Conservation (phyloP, 2,888 invertebrate species). For the Tuta absoluta region DNA sequence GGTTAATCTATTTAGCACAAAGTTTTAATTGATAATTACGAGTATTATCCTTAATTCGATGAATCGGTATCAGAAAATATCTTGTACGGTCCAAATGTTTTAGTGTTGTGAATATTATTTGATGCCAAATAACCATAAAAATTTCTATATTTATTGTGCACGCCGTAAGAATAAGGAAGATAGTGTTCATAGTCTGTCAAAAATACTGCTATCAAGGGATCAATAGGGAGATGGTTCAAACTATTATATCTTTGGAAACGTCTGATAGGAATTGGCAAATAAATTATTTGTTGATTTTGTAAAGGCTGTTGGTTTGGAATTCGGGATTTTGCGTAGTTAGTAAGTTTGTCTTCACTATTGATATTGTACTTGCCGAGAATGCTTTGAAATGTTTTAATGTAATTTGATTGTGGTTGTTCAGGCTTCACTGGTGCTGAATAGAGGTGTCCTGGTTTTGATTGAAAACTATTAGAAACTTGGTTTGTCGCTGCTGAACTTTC, state of each 20-base stretch:
- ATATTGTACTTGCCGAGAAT: slow-evolving; percentile 66
- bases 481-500: slow-evolving; percentile 40
- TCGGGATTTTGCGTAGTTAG: slow-evolving; percentile 61
- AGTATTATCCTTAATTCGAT: slow-evolving; percentile 32
- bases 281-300: slow-evolving; percentile 32
- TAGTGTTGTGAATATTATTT: slow-evolving; percentile 84
- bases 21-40: not conserved
- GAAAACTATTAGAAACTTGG: slow-evolving; percentile 28
- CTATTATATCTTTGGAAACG: slow-evolving; percentile 70
- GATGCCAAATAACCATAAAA: slow-evolving; percentile 83
- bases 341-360: slow-evolving; percentile 49
- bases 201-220: slow-evolving; percentile 82
- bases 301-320: slow-evolving; percentile 38
- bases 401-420: slow-evolving; percentile 33
- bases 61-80: slow-evolving; percentile 70
- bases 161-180: slow-evolving; percentile 64
- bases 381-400: slow-evolving; percentile 42
- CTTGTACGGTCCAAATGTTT: slow-evolving; percentile 84
- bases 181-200: slow-evolving; percentile 85
- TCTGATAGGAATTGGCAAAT: slow-evolving; percentile 40
- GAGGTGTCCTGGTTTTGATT: slow-evolving; percentile 26
- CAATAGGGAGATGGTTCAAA: slow-evolving; percentile 78
- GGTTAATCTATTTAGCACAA: too few species aligned
- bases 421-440: slow-evolving; percentile 25
- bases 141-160: slow-evolving; percentile 67